Conservation (phyloP, 2,888 invertebrate species). For the Taphrorychus bicolor region DNA sequence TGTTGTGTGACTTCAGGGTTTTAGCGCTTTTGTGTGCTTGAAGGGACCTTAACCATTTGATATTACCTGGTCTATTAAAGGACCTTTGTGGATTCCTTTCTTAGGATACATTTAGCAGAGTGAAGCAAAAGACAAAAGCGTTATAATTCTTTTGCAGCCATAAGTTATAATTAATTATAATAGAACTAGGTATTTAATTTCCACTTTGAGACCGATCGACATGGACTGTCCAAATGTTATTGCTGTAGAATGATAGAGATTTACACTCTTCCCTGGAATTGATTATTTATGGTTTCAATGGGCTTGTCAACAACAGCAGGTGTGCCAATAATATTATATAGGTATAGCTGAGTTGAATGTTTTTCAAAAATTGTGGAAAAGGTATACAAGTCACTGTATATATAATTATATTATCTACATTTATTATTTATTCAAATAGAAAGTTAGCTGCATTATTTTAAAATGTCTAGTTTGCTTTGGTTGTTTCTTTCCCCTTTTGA, state of each 20-base stretch:
- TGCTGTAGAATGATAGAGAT: background rate
- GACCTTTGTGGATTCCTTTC: too few species aligned
- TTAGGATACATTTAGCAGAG: too few species aligned
- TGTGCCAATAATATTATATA: slow-evolving; percentile 42
- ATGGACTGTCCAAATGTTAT: too few species aligned
- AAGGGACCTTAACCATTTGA: too few species aligned
- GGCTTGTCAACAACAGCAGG: slow-evolving; percentile 9
- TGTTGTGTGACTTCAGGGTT: too few species aligned
- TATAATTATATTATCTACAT: too few species aligned
- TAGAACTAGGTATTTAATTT: background rate
- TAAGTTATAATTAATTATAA: background rate
- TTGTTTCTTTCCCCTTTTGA: background rate
- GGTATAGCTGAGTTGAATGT: slow-evolving; percentile 26
- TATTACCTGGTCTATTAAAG: too few species aligned
- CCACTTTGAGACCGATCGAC: too few species aligned
- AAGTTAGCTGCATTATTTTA: slow-evolving; percentile 42
- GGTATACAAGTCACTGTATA: slow-evolving; percentile 47
- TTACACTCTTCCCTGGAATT: background rate
- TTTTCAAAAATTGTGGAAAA: slow-evolving; percentile 41
- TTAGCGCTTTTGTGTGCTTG: too few species aligned
- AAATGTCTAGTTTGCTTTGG: background rate
- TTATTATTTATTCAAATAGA: slow-evolving; percentile 51
- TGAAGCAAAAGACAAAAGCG: background rate
- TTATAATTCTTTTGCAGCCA: background rate
- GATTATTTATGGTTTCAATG: background rate